Percentiles rank a stretch among this genome's conserved stretches.
phyloP scores from a whole-genome alignment of 2,888 invertebrate genomes.

The Yponomeuta evonymella region DNA sequence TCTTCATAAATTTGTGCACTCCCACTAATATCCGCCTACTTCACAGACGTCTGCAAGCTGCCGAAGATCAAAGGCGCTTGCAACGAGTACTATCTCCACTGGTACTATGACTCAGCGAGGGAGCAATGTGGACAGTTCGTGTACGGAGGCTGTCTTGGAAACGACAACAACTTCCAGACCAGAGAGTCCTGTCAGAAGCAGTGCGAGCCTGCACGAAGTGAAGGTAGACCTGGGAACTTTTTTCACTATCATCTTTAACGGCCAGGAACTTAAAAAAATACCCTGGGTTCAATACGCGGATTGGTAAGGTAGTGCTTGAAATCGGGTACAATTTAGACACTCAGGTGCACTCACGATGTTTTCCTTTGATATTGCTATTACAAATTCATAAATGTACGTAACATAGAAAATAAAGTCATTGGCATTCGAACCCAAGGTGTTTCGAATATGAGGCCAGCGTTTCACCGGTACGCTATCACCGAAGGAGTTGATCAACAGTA shows the following conservation, averaged over 20 bases:
- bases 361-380: no score
- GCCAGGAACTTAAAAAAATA: not conserved
- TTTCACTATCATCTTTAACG: not conserved
- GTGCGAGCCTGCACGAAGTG: slow-evolving; percentile 76
- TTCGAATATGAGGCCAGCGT: no score
- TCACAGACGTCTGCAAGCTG: slow-evolving; percentile 82
- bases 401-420: no score
- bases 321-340: no score
- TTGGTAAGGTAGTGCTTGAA: no score
- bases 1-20: no score
- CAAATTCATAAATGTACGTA: no score
- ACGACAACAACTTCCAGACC: slow-evolving; percentile 89
- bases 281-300: no score
- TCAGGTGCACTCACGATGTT: no score
- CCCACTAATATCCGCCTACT: not conserved
- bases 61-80: slow-evolving; percentile 91
- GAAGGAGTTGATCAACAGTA: no score
- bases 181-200: slow-evolving; percentile 84
- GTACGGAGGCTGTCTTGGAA: slow-evolving; percentile 95
- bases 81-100: slow-evolving; percentile 84
- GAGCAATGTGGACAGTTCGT: slow-evolving; percentile 90
- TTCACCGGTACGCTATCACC: no score
- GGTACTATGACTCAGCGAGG: slow-evolving; percentile 87
- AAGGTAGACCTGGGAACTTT: slow-evolving; percentile 71
- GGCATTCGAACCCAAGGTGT: no score